Evolutionary conservation across 2,888 invertebrate species (phyloP).

Genomic region (Parasteatoda lunata): DNA sequence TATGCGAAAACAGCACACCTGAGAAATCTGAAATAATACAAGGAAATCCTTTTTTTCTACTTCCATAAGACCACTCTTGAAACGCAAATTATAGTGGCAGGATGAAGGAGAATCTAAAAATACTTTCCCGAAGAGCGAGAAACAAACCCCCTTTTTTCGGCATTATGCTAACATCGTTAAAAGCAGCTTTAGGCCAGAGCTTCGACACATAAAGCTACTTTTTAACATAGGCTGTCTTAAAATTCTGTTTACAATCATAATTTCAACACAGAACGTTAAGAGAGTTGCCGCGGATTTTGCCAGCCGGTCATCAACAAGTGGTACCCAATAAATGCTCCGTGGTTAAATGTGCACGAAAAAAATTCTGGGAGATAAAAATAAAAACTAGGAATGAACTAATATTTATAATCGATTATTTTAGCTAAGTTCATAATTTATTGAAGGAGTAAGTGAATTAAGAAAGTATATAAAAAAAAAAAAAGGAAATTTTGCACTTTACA

Average conservation of each 20-base stretch:
- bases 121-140: conserved; percentile 13
- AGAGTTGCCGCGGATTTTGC: too few species aligned
- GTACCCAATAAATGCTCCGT: too few species aligned
- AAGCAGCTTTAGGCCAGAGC: conserved; percentile 2
- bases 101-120: conserved; percentile 30
- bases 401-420: too few species aligned
- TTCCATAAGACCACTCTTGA: not conserved
- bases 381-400: too few species aligned
- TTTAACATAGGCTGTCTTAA: not conserved
- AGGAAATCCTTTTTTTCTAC: conserved; percentile 6
- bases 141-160: not conserved
- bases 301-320: too few species aligned
- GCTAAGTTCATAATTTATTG: too few species aligned
- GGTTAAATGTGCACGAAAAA: too few species aligned
- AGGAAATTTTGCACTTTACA: too few species aligned
- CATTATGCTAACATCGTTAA: conserved; percentile 11
- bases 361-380: too few species aligned
- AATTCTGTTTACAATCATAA: not conserved
- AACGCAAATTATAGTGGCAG: conserved; percentile 26
- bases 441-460: too few species aligned
- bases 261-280: not conserved
- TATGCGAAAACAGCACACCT: too few species aligned
- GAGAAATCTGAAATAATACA: not conserved
- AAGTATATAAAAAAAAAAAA: too few species aligned
- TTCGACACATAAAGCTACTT: not conserved